Evolutionary conservation across 37 sponge, comb jelly and placozoan species (phyloP).

Genomic region (Agelas oroides): DNA sequence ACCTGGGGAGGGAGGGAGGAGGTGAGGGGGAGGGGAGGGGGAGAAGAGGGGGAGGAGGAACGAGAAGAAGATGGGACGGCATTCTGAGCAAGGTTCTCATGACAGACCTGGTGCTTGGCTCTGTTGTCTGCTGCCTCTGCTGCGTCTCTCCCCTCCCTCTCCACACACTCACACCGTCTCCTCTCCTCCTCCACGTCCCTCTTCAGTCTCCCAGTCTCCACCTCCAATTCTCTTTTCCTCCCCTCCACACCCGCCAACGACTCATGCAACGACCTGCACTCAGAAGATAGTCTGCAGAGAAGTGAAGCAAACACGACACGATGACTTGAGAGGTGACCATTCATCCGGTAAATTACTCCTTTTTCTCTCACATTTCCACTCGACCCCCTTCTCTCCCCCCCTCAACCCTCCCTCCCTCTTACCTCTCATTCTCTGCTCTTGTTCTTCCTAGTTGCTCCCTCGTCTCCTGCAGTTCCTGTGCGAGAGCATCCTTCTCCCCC

Average conservation of each 20-base stretch:
- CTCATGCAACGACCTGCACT: background rate
- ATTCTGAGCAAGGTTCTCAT: background rate
- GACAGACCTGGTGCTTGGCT: background rate
- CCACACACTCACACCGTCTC: background rate
- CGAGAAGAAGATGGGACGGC: background rate
- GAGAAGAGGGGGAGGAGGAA: background rate
- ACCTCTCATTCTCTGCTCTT: too few species aligned
- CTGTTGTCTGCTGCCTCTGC: background rate
- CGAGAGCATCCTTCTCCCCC: too few species aligned
- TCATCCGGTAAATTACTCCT: too few species aligned
- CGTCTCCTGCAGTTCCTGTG: too few species aligned
- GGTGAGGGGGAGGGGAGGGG: too few species aligned
- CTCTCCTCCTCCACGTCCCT: constrained; percentile 8
- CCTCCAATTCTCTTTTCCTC: background rate
- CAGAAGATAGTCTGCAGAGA: too few species aligned
- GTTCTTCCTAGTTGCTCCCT: too few species aligned
- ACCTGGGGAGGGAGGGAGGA: background rate
- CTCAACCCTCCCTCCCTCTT: too few species aligned
- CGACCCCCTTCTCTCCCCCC: too few species aligned
- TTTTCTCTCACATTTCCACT: too few species aligned
- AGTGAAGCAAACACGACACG: too few species aligned
- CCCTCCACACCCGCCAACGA: background rate
- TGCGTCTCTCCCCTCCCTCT: background rate
- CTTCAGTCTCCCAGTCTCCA: background rate
- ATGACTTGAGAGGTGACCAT: too few species aligned